A percentile compares a stretch with the other conserved stretches of the same genome.
These are phyloP conservation scores for Saccostrea glomerata DNA, from an alignment of 1,140 invertebrate species.

Conservation along the genomic window DNA sequence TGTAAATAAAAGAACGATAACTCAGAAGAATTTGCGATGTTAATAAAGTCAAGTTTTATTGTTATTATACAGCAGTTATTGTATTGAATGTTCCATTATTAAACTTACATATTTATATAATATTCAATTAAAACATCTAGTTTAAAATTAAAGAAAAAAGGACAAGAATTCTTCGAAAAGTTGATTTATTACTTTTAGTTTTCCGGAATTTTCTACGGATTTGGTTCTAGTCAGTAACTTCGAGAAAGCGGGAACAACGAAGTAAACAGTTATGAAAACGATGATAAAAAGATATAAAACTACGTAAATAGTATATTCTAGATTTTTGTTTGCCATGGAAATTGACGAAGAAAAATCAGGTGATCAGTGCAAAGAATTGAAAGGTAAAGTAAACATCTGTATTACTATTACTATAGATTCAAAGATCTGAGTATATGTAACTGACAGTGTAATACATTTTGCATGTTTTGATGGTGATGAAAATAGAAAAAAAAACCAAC, in stretches of 20 bases:
- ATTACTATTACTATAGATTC: too few relatives aligned
- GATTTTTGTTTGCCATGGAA: background rate
- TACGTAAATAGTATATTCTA: too few relatives aligned
- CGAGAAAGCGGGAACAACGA: background rate
- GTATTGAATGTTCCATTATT: too few relatives aligned
- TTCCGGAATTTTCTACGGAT: background rate
- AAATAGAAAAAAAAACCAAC: too few relatives aligned
- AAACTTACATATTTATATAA: background rate
- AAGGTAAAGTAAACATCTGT: background rate
- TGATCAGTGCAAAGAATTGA: conserved; percentile 9
- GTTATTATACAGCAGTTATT: too few relatives aligned
- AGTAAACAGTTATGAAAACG: background rate
- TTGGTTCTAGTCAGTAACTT: background rate
- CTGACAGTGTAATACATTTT: too few relatives aligned
- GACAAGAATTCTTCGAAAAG: background rate
- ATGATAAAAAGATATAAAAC: background rate
- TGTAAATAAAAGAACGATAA: background rate
- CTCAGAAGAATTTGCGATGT: too few relatives aligned
- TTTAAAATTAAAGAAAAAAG: background rate
- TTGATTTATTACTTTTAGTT: background rate
- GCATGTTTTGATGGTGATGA: too few relatives aligned
- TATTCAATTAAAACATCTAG: background rate
- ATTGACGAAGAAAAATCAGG: background rate
- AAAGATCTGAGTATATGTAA: too few relatives aligned
- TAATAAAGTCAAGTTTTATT: too few relatives aligned